phyloP scores from a whole-genome alignment of 2,888 invertebrate genomes.

The Tetranychus truncatus region DNA sequence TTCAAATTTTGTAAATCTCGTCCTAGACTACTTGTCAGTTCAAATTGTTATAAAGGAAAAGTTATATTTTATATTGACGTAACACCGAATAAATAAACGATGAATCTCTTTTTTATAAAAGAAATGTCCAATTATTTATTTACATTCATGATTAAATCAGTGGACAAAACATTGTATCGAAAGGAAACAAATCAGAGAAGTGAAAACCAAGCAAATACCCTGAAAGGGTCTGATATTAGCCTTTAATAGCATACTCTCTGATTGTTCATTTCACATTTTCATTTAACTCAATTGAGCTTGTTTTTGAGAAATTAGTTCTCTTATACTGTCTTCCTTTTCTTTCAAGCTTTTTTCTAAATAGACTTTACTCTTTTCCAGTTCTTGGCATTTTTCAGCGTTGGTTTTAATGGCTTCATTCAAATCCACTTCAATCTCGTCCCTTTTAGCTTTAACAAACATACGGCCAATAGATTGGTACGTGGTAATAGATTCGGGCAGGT shows the following conservation, averaged over 20 bases:
- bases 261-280: no score
- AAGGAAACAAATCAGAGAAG: no score
- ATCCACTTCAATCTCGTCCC: constrained; percentile 44
- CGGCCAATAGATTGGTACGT: constrained; percentile 65
- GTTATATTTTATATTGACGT: no score
- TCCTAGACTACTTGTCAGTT: no score
- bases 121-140: background rate
- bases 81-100: no score
- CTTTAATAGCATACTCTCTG: no score
- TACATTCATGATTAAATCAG: constrained; percentile 1
- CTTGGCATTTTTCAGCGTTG: constrained; percentile 44
- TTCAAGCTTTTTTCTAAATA: constrained; percentile 61
- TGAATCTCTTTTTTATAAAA: background rate
- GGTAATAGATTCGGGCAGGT: constrained; percentile 45
- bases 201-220: no score
- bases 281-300: background rate
- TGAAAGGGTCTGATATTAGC: no score
- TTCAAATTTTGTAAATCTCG: no score
- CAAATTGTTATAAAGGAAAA: no score
- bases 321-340: constrained; percentile 62
- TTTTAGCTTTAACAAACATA: constrained; percentile 42
- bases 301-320: constrained; percentile 45
- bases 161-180: background rate
- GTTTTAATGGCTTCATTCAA: constrained; percentile 42
- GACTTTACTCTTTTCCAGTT: constrained; percentile 50